Base-by-base conservation (phyloP, 2,888 invertebrate genomes). In the Meiosimyza decipiens region DNA sequence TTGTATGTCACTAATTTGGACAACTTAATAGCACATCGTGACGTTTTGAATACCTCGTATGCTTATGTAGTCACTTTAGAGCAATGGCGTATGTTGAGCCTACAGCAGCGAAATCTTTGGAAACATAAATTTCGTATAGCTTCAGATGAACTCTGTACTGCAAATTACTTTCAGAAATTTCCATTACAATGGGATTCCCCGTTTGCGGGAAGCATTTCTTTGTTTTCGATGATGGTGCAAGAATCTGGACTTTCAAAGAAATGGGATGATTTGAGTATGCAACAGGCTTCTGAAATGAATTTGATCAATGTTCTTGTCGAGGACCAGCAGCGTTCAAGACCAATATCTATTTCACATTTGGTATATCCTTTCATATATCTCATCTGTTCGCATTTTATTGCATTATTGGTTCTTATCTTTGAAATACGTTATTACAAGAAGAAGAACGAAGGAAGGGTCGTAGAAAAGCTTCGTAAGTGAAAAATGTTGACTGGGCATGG, bases 31-130 rank as follows among this genome's bases (percentile, higher is more conserved):
- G n/a, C 60, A 7, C 71, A 75, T 11, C 52, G 74, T n/a, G 74
- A 75, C 50, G 40, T 40, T 4, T 60, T 79, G 33, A 73, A 78
- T 47, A 69, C 73, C 11, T 62, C 69, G 11, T 77, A 63, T 57
- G 75, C 73, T 15, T 75, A 75, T 71, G 68, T 73, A 50, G 75
- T 76, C 13, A 74, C 52, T 4, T 72, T 73, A 15, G 74, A 77
- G 15, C 74, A 74, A 28, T 78, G 77, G 79, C 52, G 54, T 9
- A 73, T 76, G 72, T 71, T 78, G 5, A 57, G 63, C 40, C 73
- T 73, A 5, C 77, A 79, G 28, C 78, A 78, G 52, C 71, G 73
- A 6, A 13, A 71, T n/a, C 15, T 74, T 28, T 57, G 69, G 62
- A 65, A 55, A 40, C 69, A 71, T 1, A 47, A 18, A 55, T 74